Base-by-base conservation (phyloP, 2,113 vertebrate genomes). In the Eudyptes chrysolophus region DNA sequence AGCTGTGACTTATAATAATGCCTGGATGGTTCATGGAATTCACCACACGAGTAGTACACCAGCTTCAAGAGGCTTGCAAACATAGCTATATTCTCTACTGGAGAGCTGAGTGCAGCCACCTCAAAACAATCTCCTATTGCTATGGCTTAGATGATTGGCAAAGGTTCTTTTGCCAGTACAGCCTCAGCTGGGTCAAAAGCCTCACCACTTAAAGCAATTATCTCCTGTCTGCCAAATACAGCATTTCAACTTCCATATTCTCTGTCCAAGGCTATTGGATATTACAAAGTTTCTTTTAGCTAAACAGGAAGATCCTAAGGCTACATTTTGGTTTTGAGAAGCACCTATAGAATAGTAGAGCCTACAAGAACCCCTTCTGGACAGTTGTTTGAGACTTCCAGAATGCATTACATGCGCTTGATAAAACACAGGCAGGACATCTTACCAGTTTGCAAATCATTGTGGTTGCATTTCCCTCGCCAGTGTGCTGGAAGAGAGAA, bases 381-480 rank as follows among this genome's bases (percentile, higher is more conserved):
- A 61, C 18, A 93, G 14, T 6, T 32, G 11, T 20, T 20, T 10
- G 24, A 77, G 64, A 48, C 21, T 76, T 87, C 24, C 65, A 71
- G 75, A 82, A 78, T 5, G 5, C 13, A 30, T 16, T 66, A 52
- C 25, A n/a, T 1, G 2, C 17, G 14, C 13, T 29, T 24, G 75
- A 30, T 25, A 8, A 61, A 55, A 42, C 46, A 90, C 16, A 64
- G 26, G 77, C 24, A 85, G 38, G 22, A 16, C 82, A 58, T 10
- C 97, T 97, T 92, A 98, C 98, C 98, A 17, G 90, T 64, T 0
- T 48, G 44, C 85, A 87, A 90, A 70, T 16, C 3, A 48, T 8
- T 69, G 21, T 32, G 32, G 26, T 7, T 72, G 5, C 18, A 27
- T 17, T 98, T 98, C 58, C 94, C 36, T 60, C 1, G 81, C 8